phyloP scores from a whole-genome alignment of 2,797 vertebrate species.

The Ctenosaura bakeri region DNA sequence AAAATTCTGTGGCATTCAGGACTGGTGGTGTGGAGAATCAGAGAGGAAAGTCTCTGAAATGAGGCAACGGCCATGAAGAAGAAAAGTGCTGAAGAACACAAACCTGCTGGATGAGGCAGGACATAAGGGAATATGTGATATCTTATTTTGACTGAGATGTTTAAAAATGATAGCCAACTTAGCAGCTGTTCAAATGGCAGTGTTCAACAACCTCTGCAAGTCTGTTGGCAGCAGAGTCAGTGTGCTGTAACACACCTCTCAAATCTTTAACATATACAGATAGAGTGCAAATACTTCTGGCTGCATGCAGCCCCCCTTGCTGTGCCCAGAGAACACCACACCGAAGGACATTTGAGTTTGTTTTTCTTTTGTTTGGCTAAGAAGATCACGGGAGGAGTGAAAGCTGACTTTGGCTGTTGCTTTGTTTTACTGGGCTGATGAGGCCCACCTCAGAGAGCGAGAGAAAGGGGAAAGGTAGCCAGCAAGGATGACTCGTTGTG shows the following conservation, averaged over 20 bases:
- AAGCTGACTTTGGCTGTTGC: slow-evolving; percentile 45
- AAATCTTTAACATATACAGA: slow-evolving; percentile 15
- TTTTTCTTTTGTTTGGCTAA: slow-evolving; percentile 50
- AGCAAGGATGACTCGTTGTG: slow-evolving; percentile 33
- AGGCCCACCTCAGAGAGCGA: slow-evolving; percentile 24
- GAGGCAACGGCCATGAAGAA: neutral
- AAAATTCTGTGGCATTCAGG: neutral
- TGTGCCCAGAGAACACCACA: slow-evolving; percentile 27
- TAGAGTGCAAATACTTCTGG: slow-evolving; percentile 22
- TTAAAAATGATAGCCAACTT: neutral
- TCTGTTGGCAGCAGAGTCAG: neutral
- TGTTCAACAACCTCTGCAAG: neutral
- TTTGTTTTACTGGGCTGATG: slow-evolving; percentile 42
- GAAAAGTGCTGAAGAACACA: neutral
- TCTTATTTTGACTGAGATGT: neutral
- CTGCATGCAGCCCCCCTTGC: slow-evolving; percentile 18
- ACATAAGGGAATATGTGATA: neutral
- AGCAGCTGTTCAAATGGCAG: slow-evolving; percentile 10
- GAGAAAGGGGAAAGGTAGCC: slow-evolving; percentile 6
- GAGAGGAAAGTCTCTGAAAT: neutral
- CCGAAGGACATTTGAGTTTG: slow-evolving; percentile 28
- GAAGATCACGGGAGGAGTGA: slow-evolving; percentile 28
- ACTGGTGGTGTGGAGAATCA: neutral
- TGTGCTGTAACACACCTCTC: neutral
- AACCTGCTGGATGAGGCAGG: neutral